Evolutionary conservation across 1,140 invertebrate species (phyloP).

Genomic region (Campoletis sonorensis): DNA sequence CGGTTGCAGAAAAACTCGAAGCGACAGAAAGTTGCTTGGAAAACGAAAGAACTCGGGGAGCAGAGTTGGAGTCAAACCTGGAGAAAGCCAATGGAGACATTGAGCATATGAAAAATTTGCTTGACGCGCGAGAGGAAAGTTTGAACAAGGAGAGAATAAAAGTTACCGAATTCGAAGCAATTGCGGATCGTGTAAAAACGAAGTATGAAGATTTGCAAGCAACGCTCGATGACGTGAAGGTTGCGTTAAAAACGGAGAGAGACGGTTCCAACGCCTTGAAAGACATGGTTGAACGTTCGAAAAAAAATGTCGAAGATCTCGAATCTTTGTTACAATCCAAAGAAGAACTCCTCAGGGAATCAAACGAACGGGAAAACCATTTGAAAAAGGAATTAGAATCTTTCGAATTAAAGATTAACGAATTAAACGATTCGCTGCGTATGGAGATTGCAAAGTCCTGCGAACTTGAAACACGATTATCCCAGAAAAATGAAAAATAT

Average conservation of each 20-base stretch:
- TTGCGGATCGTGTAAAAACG: neutral
- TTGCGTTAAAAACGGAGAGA: neutral
- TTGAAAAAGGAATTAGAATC: slow-evolving; percentile 13
- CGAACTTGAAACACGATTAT: slow-evolving; percentile 1
- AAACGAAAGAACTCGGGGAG: neutral
- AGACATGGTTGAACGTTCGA: slow-evolving; percentile 5
- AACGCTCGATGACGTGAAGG: neutral
- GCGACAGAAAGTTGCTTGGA: neutral
- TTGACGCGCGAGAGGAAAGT: neutral
- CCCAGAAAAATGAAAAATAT: neutral
- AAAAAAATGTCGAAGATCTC: neutral
- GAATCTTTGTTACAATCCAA: slow-evolving; percentile 22
- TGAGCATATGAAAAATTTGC: slow-evolving; percentile 31
- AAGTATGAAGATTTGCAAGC: neutral
- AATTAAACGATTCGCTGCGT: neutral
- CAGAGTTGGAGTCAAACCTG: neutral
- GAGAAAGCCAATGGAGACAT: neutral
- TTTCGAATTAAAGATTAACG: neutral
- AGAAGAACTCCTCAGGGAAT: neutral
- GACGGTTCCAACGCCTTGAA: neutral
- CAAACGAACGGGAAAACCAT: neutral
- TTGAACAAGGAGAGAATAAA: neutral
- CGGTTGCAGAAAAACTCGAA: neutral
- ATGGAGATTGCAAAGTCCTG: neutral
- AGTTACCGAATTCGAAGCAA: neutral